Conservation (phyloP, 53 echinoderm and acorn worm genomes). For the Holothuria leucospilota region DNA sequence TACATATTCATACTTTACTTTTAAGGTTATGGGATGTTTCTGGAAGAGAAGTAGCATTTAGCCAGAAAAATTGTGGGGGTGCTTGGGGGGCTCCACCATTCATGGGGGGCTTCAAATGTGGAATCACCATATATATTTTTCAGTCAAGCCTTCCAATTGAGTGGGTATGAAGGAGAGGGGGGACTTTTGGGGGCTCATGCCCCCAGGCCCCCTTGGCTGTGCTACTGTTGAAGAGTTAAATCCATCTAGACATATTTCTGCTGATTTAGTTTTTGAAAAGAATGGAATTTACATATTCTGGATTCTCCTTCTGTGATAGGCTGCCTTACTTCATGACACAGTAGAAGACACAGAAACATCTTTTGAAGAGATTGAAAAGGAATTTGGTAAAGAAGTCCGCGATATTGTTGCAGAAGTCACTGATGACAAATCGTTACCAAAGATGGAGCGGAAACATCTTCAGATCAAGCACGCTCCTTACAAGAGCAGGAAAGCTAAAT, state of each 20-base stretch:
- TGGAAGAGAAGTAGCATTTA: too few relatives aligned
- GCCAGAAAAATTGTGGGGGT: too few relatives aligned
- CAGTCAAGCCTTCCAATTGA: too few relatives aligned
- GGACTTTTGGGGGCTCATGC: too few relatives aligned
- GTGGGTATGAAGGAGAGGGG: too few relatives aligned
- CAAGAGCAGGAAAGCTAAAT: constrained; percentile 87
- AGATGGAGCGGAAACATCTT: constrained; percentile 83
- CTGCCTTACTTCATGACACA: constrained; percentile 93
- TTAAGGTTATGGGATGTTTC: too few relatives aligned
- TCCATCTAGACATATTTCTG: background rate
- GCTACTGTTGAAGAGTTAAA: background rate
- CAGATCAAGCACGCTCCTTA: constrained; percentile 90
- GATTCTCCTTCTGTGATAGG: constrained; percentile 47
- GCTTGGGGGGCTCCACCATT: too few relatives aligned
- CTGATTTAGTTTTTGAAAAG: background rate
- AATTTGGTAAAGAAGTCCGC: constrained; percentile 86
- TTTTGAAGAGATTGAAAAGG: constrained; percentile 89
- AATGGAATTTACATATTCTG: too few relatives aligned
- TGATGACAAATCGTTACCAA: constrained; percentile 88
- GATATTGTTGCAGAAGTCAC: constrained; percentile 95
- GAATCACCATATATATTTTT: too few relatives aligned
- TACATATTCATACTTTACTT: too few relatives aligned
- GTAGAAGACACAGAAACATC: constrained; percentile 96
- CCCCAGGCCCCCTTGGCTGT: too few relatives aligned
- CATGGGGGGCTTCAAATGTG: too few relatives aligned